Evolutionary conservation across 2,888 invertebrate species (phyloP), one percentile per base, ranked within the genome.

Genomic region (Ypsolopha scabrella): DNA sequence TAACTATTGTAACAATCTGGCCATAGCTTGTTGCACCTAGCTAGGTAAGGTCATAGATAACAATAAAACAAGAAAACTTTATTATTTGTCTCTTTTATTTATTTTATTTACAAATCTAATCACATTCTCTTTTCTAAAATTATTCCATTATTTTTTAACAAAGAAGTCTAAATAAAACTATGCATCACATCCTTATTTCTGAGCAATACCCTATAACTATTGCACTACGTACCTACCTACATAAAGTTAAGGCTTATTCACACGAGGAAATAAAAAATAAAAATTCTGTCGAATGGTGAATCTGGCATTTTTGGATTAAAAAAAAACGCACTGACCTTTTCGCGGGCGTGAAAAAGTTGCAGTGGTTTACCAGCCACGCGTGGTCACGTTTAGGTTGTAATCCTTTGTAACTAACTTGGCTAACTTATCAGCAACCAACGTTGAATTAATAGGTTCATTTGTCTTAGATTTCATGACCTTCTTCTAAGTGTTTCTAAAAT

Each of bases 61-160:
- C n/a, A 37, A 62, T 53, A 50, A 57, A 63, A 66, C 58, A 38
- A 54, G 37, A 50, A 35, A 7, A 44, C 52, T 50, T 56, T 52
- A 48, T 60, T 63, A 65, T 61, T 58, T 62, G 55, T 60, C 24
- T 62, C 71, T 64, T 72, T 76, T 76, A 72, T 72, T 75, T 73
- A 67, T 70, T 24, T 80, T 85, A 85, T 85, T 83, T 85, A 83
- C 83, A 85, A 82, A 76, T 80, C 82, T 83, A 85, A 81, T 83
- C 83, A 83, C 83, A 82, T 80, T 73, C 75, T 72, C 74, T 74
- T 72, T 70, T 67, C 76, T 81, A 78, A 70, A 72, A 70, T 69
- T 67, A 73, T 66, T 67, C 62, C 64, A 70, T 72, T 68, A 75
- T 58, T 62, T 57, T 60, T 49, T 47, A 36, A 47, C 33, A 47